Evolutionary conservation across 2,797 vertebrate species (phyloP), one percentile per base, ranked within the genome.

Genomic region (Rhinella marina): DNA sequence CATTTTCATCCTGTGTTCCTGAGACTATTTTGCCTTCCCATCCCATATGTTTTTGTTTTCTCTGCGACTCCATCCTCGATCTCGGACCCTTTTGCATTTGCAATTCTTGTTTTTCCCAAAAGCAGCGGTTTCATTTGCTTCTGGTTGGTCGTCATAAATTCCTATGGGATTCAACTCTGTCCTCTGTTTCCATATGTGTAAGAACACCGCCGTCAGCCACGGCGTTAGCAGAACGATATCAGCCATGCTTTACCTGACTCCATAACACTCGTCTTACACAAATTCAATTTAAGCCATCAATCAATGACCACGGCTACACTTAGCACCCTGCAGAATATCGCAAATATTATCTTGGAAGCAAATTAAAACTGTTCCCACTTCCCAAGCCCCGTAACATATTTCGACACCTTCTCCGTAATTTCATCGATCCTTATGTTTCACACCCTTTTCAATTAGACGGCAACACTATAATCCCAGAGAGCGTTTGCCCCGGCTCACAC

Each of bases 381-480:
- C 27, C 1, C 78, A 62, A 73, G 75, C 85, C 89, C 79, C 75
- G 82, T 70, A 17, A n/a, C 29, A 64, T 87, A 92, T 89, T 5
- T 77, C 68, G 62, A 68, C 81, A 86, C 80, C 70, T 86, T 56
- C 62, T 83, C 83, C 52, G 70, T 81, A 52, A 73, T 62, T 59
- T 23, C 23, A 86, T 19, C 8, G 64, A 25, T 32, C 7, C 17
- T 84, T 68, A 86, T 27, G 61, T 56, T 86, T 87, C 87, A 83
- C 64, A 87, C 81, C 75, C 25, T 57, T 77, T 85, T 9, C 57
- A 89, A 91, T 86, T 81, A 82, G 29, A 61, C 73, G 76, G 81
- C 86, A 87, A 84, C 79, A 52, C 25, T 10, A 85, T 82, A 19
- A 54, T 91, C 87, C 91, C 90, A 70, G 25, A 17, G 84, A 87